Evolutionary conservation across 2,113 vertebrate species (phyloP).

Genomic region (Heptranchias perlo): DNA sequence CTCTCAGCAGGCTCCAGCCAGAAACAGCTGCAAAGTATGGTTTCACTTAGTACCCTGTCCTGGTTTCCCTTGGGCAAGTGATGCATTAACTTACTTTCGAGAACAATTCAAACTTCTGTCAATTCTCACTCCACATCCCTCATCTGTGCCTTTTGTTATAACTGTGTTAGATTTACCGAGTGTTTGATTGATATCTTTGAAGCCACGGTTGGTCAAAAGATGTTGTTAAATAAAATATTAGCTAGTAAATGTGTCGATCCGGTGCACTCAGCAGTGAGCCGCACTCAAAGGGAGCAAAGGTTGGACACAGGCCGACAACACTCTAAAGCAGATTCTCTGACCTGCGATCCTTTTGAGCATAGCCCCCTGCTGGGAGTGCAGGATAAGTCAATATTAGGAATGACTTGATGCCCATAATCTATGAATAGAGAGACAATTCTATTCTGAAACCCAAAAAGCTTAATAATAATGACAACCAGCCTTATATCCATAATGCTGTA

Average conservation of each 20-base stretch:
- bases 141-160: background rate
- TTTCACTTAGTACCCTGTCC: background rate
- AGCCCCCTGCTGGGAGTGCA: background rate
- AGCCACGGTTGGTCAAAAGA: background rate
- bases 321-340: background rate
- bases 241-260: background rate
- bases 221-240: background rate
- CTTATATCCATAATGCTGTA: background rate
- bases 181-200: background rate
- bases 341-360: background rate
- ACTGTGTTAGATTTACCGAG: background rate
- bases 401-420: background rate
- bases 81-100: slow-evolving; percentile 1
- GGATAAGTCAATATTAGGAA: background rate
- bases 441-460: background rate
- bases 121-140: background rate
- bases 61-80: background rate
- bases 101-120: background rate
- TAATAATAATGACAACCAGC: background rate
- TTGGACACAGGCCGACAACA: background rate
- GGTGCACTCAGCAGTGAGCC: background rate
- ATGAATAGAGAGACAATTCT: background rate
- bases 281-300: background rate
- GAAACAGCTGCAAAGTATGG: background rate
- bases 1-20: background rate